Evolutionary conservation across 2,888 invertebrate species (phyloP).

Genomic region (Platycheirus albimanus): DNA sequence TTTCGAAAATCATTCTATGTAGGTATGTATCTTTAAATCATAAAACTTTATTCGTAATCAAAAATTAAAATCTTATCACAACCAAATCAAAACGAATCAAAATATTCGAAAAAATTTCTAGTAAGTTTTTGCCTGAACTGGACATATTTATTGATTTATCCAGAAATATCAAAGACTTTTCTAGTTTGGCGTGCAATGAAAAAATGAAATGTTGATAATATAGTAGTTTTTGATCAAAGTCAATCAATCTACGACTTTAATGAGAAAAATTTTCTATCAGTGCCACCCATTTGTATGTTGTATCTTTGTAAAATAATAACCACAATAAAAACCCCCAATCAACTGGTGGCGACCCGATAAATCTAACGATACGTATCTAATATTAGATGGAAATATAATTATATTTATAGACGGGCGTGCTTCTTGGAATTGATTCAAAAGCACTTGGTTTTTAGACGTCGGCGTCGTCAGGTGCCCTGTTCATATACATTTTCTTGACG

Average conservation of each 20-base stretch:
- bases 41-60: too few species aligned
- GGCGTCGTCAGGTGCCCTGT: constrained; percentile 9
- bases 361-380: not conserved
- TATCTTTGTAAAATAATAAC: not conserved
- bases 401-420: constrained; percentile 14
- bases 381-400: not conserved
- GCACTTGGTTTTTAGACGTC: not conserved
- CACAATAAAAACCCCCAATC: not conserved
- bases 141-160: too few species aligned
- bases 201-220: too few species aligned
- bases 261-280: not conserved
- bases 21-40: too few species aligned
- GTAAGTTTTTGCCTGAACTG: too few species aligned
- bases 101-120: too few species aligned
- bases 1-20: too few species aligned
- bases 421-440: not conserved
- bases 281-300: not conserved
- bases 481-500: not conserved
- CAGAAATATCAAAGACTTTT: not conserved
- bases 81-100: too few species aligned
- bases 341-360: constrained; percentile 4
- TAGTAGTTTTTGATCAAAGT: too few species aligned
- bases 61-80: too few species aligned
- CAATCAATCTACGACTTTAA: not conserved
- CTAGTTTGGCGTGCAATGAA: not conserved